Conservation (phyloP, 2,113 vertebrate genomes). For the Vulpes lagopus region DNA sequence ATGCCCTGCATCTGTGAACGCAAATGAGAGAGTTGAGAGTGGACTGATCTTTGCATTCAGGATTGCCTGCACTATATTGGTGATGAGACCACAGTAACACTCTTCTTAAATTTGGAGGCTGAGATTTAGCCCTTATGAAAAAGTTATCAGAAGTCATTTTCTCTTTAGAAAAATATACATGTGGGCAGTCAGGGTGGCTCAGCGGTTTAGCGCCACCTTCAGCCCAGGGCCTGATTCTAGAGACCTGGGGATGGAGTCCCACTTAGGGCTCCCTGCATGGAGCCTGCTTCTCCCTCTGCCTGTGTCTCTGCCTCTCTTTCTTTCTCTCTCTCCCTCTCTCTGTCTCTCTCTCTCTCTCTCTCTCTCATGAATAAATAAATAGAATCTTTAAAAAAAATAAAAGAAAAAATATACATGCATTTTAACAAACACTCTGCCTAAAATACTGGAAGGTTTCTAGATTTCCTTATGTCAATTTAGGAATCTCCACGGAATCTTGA, state of each 20-base stretch:
- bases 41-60: background rate
- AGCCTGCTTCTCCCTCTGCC: too few relatives aligned
- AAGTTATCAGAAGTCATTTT: background rate
- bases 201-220: too few relatives aligned
- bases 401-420: background rate
- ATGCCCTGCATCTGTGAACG: background rate
- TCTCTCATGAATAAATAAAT: too few relatives aligned
- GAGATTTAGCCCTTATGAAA: background rate
- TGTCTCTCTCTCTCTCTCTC: too few relatives aligned
- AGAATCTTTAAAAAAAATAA: too few relatives aligned
- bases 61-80: background rate
- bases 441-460: background rate
- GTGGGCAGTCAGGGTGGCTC: too few relatives aligned
- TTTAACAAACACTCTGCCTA: conserved; percentile 24
- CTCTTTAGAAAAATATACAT: background rate
- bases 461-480: background rate
- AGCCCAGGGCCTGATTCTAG: too few relatives aligned
- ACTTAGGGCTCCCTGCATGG: too few relatives aligned
- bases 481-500: background rate
- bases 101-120: background rate
- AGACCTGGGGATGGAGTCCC: too few relatives aligned
- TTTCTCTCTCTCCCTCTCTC: too few relatives aligned
- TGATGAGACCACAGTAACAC: background rate
- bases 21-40: background rate
- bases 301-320: too few relatives aligned